A percentile compares a stretch with the other conserved stretches of the same genome.
Evolutionary conservation across 2,113 vertebrate genomes (phyloP).

Genomic region (Tichodroma muraria): DNA sequence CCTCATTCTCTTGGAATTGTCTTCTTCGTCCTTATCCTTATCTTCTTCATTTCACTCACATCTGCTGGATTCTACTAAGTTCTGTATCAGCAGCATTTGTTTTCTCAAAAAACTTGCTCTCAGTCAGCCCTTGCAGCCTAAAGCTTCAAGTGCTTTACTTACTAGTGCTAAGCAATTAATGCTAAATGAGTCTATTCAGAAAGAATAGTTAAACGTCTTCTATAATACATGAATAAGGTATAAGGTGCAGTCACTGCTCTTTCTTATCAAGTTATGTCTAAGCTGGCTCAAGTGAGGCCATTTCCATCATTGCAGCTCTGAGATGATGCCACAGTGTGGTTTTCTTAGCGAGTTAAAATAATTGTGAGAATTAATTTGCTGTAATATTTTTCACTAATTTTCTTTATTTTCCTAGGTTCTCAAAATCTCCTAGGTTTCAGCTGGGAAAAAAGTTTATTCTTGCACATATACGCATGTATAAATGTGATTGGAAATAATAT

Average conservation of each 20-base stretch:
- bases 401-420: neutral
- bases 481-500: neutral
- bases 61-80: neutral
- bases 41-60: neutral
- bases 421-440: neutral
- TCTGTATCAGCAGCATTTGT: neutral
- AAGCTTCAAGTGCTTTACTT: neutral
- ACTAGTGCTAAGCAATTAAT: neutral
- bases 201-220: neutral
- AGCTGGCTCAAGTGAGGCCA: neutral
- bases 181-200: neutral
- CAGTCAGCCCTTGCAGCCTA: rapidly evolving
- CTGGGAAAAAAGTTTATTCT: neutral
- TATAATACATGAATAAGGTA: neutral
- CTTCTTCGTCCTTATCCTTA: neutral
- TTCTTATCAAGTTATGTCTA: neutral
- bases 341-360: neutral
- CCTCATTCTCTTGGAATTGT: neutral
- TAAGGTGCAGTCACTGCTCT: neutral
- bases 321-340: neutral
- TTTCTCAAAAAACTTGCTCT: neutral
- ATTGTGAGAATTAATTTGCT: neutral
- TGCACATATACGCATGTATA: neutral
- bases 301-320: neutral
- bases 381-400: neutral